Percentiles rank a stretch among this genome's conserved stretches.
Evolutionary conservation across 2,113 vertebrate genomes (phyloP).

Genomic region (Daphoenositta chrysoptera): DNA sequence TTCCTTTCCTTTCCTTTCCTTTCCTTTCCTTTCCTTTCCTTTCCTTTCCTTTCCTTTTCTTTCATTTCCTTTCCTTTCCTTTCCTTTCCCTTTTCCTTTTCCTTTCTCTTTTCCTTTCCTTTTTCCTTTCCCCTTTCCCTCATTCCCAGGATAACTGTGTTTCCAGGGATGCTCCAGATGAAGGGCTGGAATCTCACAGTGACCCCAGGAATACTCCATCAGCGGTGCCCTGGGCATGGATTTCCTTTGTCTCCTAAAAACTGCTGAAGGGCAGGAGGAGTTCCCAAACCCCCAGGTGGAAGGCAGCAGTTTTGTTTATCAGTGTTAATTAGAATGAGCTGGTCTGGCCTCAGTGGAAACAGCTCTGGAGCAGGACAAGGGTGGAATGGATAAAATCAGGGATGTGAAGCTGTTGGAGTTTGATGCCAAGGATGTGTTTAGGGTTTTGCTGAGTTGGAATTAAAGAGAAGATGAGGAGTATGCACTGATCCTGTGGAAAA

Average conservation of each 20-base stretch:
- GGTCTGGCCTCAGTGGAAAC: not conserved
- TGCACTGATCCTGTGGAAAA: not conserved
- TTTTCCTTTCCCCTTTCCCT: not conserved
- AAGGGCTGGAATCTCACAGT: not conserved
- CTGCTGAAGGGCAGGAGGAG: not conserved
- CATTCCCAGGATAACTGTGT: not conserved
- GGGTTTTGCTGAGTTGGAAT: not conserved
- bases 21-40: not conserved
- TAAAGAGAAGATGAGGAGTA: not conserved
- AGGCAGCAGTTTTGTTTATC: not conserved
- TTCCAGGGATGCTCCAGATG: not conserved
- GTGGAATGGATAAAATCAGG: not conserved
- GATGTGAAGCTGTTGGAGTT: not conserved
- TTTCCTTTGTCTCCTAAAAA: not conserved
- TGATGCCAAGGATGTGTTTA: fast-evolving
- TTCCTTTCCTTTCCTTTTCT: too few species aligned
- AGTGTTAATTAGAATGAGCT: not conserved
- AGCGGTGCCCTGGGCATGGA: too few species aligned
- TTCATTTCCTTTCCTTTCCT: not conserved
- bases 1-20: too few species aligned
- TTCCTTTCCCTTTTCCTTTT: too few species aligned
- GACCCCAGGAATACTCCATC: not conserved
- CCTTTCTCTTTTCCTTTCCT: too few species aligned
- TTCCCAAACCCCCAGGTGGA: not conserved
- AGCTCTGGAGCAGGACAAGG: not conserved